These are phyloP conservation scores for Tetranychus piercei DNA, from an alignment of 2,888 invertebrate species.

Conservation along the genomic window DNA sequence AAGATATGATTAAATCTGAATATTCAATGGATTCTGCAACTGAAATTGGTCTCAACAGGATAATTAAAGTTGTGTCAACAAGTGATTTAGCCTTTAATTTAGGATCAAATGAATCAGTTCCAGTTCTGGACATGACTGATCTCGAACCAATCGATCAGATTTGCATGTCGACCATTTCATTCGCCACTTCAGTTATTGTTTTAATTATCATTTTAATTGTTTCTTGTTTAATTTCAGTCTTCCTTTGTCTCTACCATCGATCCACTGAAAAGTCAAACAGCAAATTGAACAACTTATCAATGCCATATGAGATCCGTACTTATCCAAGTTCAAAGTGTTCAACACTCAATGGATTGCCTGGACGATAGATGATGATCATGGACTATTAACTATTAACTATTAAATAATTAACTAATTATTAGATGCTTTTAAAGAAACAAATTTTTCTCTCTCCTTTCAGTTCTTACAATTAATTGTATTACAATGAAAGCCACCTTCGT, in stretches of 20 bases:
- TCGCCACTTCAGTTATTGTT: slow-evolving; percentile 63
- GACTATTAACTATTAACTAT: no score
- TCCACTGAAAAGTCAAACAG: background rate
- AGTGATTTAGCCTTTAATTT: slow-evolving; percentile 68
- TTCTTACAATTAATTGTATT: background rate
- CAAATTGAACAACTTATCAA: background rate
- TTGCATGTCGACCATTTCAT: slow-evolving; percentile 86
- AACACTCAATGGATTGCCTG: background rate
- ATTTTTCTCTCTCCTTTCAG: background rate
- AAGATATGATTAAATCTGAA: background rate
- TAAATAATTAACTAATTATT: no score
- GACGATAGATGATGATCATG: no score
- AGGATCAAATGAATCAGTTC: slow-evolving; percentile 30
- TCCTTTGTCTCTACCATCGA: slow-evolving; percentile 36
- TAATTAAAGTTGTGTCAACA: slow-evolving; percentile 54
- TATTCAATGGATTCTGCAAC: slow-evolving; percentile 14
- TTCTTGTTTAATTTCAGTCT: slow-evolving; percentile 66
- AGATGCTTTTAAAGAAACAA: background rate
- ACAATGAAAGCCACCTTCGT: background rate
- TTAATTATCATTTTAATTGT: slow-evolving; percentile 60
- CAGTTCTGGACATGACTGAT: slow-evolving; percentile 20
- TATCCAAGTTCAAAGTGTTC: background rate
- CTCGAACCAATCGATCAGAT: slow-evolving; percentile 41
- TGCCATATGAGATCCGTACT: slow-evolving; percentile 1
- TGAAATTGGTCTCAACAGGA: slow-evolving; percentile 28